Evolutionary conservation across 2,888 invertebrate species (phyloP).

Genomic region (Fragum sueziense): DNA sequence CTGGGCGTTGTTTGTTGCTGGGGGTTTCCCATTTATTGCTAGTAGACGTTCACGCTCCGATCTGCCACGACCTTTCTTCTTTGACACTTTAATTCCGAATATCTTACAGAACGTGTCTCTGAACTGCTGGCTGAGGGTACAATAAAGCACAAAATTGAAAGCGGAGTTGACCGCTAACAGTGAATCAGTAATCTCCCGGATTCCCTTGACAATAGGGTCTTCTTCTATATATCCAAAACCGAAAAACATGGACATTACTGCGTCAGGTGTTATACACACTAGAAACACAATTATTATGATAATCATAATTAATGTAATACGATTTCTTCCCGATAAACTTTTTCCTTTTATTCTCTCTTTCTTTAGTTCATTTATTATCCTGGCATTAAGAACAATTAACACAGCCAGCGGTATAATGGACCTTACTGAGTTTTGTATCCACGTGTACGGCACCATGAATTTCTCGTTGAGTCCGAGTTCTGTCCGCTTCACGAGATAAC

Average conservation of each 20-base stretch:
- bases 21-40: slow-evolving; percentile 15
- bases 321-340: slow-evolving; percentile 76
- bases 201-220: slow-evolving; percentile 75
- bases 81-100: slow-evolving; percentile 64
- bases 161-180: slow-evolving; percentile 80
- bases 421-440: slow-evolving; percentile 78
- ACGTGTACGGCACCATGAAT: slow-evolving; percentile 77
- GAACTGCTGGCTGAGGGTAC: slow-evolving; percentile 79
- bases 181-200: slow-evolving; percentile 81
- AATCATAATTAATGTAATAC: slow-evolving; percentile 81
- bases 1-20: background rate
- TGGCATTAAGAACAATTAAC: slow-evolving; percentile 75
- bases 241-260: slow-evolving; percentile 80
- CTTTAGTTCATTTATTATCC: slow-evolving; percentile 78
- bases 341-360: slow-evolving; percentile 75
- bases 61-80: slow-evolving; percentile 12
- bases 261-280: slow-evolving; percentile 81
- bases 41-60: slow-evolving; percentile 47
- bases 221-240: slow-evolving; percentile 81
- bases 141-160: slow-evolving; percentile 80
- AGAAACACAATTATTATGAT: slow-evolving; percentile 80
- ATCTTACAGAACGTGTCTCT: slow-evolving; percentile 75
- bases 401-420: slow-evolving; percentile 79
- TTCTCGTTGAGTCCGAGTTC: slow-evolving; percentile 71
- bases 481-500: slow-evolving; percentile 69